Evolutionary conservation across 2,113 vertebrate genomes (phyloP).

Genomic region (Cygnus atratus): DNA sequence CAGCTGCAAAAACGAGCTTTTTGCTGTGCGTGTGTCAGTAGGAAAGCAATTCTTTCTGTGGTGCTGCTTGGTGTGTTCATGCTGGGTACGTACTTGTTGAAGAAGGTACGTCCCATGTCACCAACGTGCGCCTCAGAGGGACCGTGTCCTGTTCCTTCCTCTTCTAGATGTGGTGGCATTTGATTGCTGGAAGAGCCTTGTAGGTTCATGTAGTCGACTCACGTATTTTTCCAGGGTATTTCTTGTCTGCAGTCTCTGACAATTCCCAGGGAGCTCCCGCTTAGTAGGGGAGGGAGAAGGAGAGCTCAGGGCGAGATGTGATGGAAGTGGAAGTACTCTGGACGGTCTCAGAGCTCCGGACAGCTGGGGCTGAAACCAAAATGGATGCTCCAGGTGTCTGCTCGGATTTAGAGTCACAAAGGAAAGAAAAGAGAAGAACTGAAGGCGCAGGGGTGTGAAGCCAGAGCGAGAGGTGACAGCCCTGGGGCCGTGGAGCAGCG

Average conservation of each 20-base stretch:
- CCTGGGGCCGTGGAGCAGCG: neutral
- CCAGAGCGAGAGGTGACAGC: neutral
- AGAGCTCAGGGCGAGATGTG: slow-evolving; percentile 1
- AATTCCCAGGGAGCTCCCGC: slow-evolving; percentile 20
- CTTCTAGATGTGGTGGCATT: neutral
- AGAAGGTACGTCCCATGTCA: neutral
- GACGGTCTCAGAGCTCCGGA: neutral
- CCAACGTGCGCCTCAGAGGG: neutral
- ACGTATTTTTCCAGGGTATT: neutral
- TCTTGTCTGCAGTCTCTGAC: neutral
- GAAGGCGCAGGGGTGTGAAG: neutral
- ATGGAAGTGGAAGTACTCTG: neutral
- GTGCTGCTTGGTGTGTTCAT: neutral
- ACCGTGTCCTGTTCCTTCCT: neutral
- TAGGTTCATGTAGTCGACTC: neutral
- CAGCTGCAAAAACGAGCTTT: neutral
- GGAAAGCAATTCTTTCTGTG: neutral
- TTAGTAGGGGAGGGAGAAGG: neutral
- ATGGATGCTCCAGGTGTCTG: neutral
- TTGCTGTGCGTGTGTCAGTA: neutral
- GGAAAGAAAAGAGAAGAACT: neutral
- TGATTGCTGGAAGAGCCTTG: neutral
- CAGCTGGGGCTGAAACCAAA: neutral
- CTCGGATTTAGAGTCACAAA: neutral
- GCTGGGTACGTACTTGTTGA: neutral